Percentiles rank a stretch among this genome's conserved stretches.
Evolutionary conservation across 2,888 invertebrate genomes (phyloP).

Genomic region (Harpalus rufipes): DNA sequence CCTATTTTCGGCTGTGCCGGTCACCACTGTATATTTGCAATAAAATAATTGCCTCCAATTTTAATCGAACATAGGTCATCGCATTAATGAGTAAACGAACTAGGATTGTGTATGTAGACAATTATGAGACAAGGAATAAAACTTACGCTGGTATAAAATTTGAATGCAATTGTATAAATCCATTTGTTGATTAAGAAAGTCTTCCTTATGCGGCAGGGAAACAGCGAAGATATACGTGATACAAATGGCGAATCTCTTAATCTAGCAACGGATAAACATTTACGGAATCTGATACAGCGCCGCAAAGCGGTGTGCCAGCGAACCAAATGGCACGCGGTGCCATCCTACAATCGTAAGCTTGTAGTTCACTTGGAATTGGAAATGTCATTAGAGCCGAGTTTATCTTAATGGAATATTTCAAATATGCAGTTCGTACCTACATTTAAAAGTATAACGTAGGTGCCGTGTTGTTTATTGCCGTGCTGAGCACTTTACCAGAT

Average conservation of each 20-base stretch:
- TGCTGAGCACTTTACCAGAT: conserved; percentile 26
- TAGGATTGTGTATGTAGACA: neutral
- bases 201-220: conserved; percentile 23
- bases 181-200: conserved; percentile 50
- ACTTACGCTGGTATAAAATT: conserved; percentile 2
- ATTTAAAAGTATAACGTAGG: conserved; percentile 51
- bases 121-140: conserved; percentile 2
- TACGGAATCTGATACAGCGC: conserved; percentile 63
- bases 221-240: conserved; percentile 49
- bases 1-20: too few species aligned
- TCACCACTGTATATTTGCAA: too few species aligned
- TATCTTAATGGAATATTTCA: conserved; percentile 49
- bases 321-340: conserved; percentile 52
- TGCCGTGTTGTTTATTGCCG: conserved; percentile 36
- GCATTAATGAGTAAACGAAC: too few species aligned
- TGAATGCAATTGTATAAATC: conserved; percentile 19
- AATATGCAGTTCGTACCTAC: conserved; percentile 37
- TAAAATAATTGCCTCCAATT: too few species aligned
- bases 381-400: conserved; percentile 50
- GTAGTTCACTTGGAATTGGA: conserved; percentile 49
- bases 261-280: conserved; percentile 58
- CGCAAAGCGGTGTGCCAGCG: conserved; percentile 45
- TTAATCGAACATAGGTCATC: too few species aligned
- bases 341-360: conserved; percentile 28
- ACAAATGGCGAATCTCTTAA: conserved; percentile 61